Evolutionary conservation across 2,888 invertebrate species (phyloP), one percentile per base, ranked within the genome.

Genomic region (Steinernema carpocapsae): DNA sequence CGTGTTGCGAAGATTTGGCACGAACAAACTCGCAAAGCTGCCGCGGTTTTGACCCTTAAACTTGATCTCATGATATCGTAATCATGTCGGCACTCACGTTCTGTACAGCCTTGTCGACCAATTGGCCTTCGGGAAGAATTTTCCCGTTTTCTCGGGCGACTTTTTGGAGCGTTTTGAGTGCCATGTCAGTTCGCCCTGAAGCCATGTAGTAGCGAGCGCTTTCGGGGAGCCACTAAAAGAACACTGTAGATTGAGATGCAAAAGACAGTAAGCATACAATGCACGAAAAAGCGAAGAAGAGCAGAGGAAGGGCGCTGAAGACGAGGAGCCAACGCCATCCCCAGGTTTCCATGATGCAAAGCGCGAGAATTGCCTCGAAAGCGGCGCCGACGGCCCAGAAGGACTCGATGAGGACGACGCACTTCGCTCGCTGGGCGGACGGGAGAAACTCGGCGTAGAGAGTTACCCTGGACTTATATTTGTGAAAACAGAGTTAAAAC

Each of bases 361-460:
- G 90, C 17, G 95, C 95, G 78, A 96, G 89, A 24, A 94, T 51
- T 6, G 79, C 82, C 89, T 95, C 95, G 87, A 95, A 92, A 88
- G 94, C 95, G 12, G 95, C 94, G 45, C 96, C 96, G 56, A 96
- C 91, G 0, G 95, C 95, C 96, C 95, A 96, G 90, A 96, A 96
- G 90, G 94, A 94, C 93, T 96, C 96, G 78, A 96, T 91, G 82
- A 96, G 91, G 45, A 96, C 94, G 70, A 97, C 94, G 90, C 95
- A 96, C 89, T 94, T 95, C 37, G 94, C 95, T 86, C 96, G 91
- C 88, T 95, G 94, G 86, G 94, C 94, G 45, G 94, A 93, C 12
- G 96, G 96, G 76, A 97, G 90, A 90, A 95, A 96, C 89, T 97
- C 96, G 42, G 96, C 94, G 90, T 96, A 96, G 80, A 97, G 90